Percentiles rank a stretch among this genome's conserved stretches.
These are phyloP conservation scores for Gambelia wislizenii DNA, from an alignment of 2,797 vertebrate genomes.

Conservation along the genomic window DNA sequence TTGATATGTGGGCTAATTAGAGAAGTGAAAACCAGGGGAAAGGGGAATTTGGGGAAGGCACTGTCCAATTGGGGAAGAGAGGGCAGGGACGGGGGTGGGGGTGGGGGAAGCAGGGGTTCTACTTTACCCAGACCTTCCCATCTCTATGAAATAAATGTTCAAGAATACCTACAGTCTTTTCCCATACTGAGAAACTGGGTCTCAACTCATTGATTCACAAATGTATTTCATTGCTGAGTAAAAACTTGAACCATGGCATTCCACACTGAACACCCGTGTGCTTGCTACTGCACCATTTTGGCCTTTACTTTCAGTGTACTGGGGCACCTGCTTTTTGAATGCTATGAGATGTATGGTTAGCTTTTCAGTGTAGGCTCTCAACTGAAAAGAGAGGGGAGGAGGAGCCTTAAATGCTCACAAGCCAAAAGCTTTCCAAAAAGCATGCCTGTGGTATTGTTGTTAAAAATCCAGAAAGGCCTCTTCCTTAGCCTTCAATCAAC, in stretches of 20 bases:
- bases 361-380: slow-evolving; percentile 66
- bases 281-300: background rate
- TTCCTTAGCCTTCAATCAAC: slow-evolving; percentile 71
- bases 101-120: too few species aligned
- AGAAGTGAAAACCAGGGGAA: too few species aligned
- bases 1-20: too few species aligned
- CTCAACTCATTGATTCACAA: background rate
- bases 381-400: slow-evolving; percentile 69
- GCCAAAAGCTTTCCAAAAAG: slow-evolving; percentile 67
- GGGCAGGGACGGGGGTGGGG: too few species aligned
- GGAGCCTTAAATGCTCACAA: slow-evolving; percentile 65
- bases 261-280: background rate
- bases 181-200: background rate
- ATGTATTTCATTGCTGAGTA: background rate
- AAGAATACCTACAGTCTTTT: background rate
- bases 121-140: too few species aligned
- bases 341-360: slow-evolving; percentile 63
- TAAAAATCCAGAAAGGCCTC: slow-evolving; percentile 63
- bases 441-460: slow-evolving; percentile 53
- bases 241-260: background rate
- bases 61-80: too few species aligned
- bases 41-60: too few species aligned
- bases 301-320: background rate
- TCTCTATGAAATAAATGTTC: too few species aligned
- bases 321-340: background rate